Percentiles rank a stretch among this genome's conserved stretches.
phyloP scores from a whole-genome alignment of 1,140 invertebrate genomes.

The Cardiocondyla obscurior region DNA sequence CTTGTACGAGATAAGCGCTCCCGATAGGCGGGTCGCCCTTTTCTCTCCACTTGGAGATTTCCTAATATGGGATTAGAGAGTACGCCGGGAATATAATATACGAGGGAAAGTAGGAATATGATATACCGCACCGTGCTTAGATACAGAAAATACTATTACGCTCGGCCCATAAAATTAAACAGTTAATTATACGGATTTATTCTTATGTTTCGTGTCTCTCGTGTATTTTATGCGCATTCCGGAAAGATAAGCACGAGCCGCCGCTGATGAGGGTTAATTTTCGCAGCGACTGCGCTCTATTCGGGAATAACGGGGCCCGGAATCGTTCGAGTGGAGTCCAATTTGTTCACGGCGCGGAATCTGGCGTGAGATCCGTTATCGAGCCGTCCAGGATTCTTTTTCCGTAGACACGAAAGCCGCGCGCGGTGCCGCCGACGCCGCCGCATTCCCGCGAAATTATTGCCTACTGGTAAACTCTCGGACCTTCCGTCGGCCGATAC shows the following conservation, averaged over 20 bases:
- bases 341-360: constrained; percentile 54
- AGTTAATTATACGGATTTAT: constrained; percentile 22
- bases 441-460: constrained; percentile 74
- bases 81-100: not conserved
- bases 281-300: constrained; percentile 33
- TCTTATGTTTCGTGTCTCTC: constrained; percentile 7
- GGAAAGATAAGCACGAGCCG: constrained; percentile 9
- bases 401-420: constrained; percentile 54
- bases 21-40: not conserved
- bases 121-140: not conserved
- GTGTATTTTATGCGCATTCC: constrained; percentile 39
- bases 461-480: constrained; percentile 52
- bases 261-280: constrained; percentile 44
- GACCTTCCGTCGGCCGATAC: constrained; percentile 21
- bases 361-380: constrained; percentile 55
- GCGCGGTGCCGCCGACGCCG: constrained; percentile 35
- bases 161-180: constrained; percentile 10
- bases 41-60: not conserved
- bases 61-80: not conserved
- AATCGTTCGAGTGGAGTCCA: constrained; percentile 25
- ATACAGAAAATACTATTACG: not conserved
- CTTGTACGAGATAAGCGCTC: constrained; percentile 6
- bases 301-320: constrained; percentile 32
- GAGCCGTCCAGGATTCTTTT: constrained; percentile 36
- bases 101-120: not conserved